Evolutionary conservation across 2,888 invertebrate species (phyloP).

Genomic region (Meliscaeva auricollis): DNA sequence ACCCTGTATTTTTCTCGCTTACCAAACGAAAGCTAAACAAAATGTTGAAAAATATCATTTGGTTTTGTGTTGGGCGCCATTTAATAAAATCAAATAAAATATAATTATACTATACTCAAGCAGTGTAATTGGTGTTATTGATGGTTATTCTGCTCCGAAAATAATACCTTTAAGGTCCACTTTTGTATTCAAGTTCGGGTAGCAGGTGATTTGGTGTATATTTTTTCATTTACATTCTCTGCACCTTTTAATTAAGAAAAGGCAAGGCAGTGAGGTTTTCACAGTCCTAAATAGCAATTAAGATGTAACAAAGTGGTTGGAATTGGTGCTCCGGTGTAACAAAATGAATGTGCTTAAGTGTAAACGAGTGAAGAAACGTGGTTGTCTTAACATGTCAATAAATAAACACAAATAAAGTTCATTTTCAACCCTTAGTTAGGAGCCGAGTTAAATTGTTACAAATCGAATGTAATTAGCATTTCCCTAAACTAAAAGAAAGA

Average conservation of each 20-base stretch:
- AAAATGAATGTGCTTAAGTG: constrained; percentile 25
- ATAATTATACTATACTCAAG: constrained; percentile 8
- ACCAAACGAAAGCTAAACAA: constrained; percentile 11
- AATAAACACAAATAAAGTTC: constrained; percentile 8
- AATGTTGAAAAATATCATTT: background rate
- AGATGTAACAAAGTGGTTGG: constrained; percentile 26
- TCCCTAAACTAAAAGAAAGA: background rate
- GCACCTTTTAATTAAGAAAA: constrained; percentile 30
- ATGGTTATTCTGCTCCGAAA: constrained; percentile 31
- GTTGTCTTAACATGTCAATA: constrained; percentile 13
- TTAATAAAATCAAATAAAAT: background rate
- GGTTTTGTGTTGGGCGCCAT: constrained; percentile 5
- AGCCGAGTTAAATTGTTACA: background rate
- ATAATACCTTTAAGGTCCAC: constrained; percentile 33
- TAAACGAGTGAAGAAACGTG: constrained; percentile 24
- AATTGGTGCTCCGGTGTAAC: background rate
- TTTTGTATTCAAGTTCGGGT: constrained; percentile 4
- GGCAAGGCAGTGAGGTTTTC: constrained; percentile 7
- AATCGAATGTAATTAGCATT: constrained; percentile 65
- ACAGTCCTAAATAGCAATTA: constrained; percentile 20
- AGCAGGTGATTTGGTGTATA: constrained; percentile 9
- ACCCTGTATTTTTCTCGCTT: constrained; percentile 3
- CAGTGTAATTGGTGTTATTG: constrained; percentile 45
- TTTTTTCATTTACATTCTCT: background rate
- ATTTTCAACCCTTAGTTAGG: constrained; percentile 30